phyloP scores from a whole-genome alignment of 2,797 vertebrate genomes.

The Danio tinwini region DNA sequence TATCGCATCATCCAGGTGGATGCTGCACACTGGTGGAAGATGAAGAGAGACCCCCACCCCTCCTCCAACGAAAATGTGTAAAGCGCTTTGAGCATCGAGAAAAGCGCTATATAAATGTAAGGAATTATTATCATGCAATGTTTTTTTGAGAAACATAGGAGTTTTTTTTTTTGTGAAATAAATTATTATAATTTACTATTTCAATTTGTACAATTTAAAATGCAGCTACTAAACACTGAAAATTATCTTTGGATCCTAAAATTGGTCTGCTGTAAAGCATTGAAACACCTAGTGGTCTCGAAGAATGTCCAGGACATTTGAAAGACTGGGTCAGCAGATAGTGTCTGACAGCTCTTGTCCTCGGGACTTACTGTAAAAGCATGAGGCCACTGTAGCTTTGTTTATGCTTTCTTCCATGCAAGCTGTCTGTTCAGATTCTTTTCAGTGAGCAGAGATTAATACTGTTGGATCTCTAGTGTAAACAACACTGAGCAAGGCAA shows the following conservation, averaged over 20 bases:
- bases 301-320: not conserved
- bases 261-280: not conserved
- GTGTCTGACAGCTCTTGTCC: conserved; percentile 40
- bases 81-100: no score
- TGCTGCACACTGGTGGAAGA: no score
- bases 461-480: conserved; percentile 46
- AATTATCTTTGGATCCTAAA: not conserved
- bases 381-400: conserved; percentile 36
- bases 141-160: no score
- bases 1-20: no score
- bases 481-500: conserved; percentile 52
- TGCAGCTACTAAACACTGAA: no score
- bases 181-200: no score
- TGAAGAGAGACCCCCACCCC: no score
- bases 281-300: not conserved
- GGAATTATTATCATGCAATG: no score
- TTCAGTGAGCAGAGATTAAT: conserved; percentile 52
- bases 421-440: conserved; percentile 57
- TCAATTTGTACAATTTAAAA: no score
- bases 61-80: no score
- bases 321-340: conserved; percentile 12
- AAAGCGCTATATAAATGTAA: no score
- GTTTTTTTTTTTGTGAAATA: no score
- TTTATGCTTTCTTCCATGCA: conserved; percentile 56
- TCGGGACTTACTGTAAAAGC: conserved; percentile 40